Base-by-base conservation (phyloP, 2,113 vertebrate genomes). In the Melanotaenia duboulayi region DNA sequence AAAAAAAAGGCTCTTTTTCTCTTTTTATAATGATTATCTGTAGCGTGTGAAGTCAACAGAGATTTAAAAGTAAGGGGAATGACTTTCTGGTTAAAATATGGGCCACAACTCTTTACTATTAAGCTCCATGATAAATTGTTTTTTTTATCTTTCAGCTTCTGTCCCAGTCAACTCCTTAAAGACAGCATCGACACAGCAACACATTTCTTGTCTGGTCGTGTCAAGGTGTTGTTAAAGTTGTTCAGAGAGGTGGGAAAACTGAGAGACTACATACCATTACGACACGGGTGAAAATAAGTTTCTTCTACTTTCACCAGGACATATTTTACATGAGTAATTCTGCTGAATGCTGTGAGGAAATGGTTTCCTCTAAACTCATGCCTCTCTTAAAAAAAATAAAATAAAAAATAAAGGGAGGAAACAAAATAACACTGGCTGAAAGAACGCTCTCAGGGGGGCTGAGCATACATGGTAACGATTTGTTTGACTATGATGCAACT, bases 1-100 rank as follows among this genome's bases (percentile, higher is more conserved):
- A 35, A 9, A 35, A 9, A 35, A 71, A 51, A 22, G 51, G 42
- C 86, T 67, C 74, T 55, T 49, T 25, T 22, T 0, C 16, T 14
- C 13, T 37, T 73, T 28, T 80, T 80, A 69, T 68, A 88, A 87
- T 85, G 85, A 87, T 82, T 88, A 80, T 83, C 63, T 83, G 82
- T 76, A 64, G 67, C 8, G 74, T 82, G 74, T 64, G 59, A 69
- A 74, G 74, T 82, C 84, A 87, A 56, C 59, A 83, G 55, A 75
- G 48, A 69, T 78, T 71, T 67, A 39, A 67, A 58, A 76, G 51
- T 50, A 9, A 75, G 32, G 11, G 17, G 59, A 62, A 54, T 73
- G 7, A 62, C 48, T 61, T 74, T 62, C 4, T 49, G 22, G 24
- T 66, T 39, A 65, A 63, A 57, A 59, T 50, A 71, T 7, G 11